Evolutionary conservation across 2,113 vertebrate genomes (phyloP).

Genomic region (Tiliqua scincoides): DNA sequence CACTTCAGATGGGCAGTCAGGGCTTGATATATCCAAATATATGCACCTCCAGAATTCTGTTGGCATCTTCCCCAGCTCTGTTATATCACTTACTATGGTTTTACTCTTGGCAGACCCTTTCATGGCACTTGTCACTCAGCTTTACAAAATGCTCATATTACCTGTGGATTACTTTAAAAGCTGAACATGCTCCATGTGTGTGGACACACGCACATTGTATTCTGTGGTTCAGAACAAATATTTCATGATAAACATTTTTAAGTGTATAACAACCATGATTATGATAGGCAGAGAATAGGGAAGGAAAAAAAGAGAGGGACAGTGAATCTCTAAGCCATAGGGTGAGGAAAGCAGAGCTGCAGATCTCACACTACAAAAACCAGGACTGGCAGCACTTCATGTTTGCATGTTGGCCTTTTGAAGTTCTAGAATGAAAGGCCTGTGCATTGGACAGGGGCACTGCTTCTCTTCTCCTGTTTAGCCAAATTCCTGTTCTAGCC

Average conservation of each 20-base stretch:
- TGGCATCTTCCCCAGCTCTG: constrained; percentile 53
- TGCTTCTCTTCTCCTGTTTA: no score
- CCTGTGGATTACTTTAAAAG: constrained; percentile 36
- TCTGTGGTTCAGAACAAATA: constrained; percentile 10
- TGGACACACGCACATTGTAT: no score
- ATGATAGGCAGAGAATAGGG: no score
- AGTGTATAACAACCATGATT: not conserved
- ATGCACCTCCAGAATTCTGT: constrained; percentile 47
- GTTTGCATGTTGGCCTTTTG: not conserved
- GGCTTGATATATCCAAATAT: constrained; percentile 43
- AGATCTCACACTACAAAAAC: not conserved
- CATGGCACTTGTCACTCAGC: constrained; percentile 51
- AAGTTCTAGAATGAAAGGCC: not conserved
- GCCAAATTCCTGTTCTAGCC: no score
- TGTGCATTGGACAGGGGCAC: no score
- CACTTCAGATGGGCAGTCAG: constrained; percentile 44
- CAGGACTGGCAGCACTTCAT: not conserved
- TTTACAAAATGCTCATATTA: constrained; percentile 53
- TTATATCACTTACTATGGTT: constrained; percentile 61
- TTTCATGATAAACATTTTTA: not conserved
- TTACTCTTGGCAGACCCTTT: constrained; percentile 62
- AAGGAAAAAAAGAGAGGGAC: not conserved
- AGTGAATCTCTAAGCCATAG: not conserved
- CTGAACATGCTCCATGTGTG: not conserved
- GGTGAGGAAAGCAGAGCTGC: not conserved